Percentiles rank a stretch among this genome's conserved stretches.
Evolutionary conservation across 2,797 vertebrate genomes (phyloP).

Genomic region (Sebastes iracundus): DNA sequence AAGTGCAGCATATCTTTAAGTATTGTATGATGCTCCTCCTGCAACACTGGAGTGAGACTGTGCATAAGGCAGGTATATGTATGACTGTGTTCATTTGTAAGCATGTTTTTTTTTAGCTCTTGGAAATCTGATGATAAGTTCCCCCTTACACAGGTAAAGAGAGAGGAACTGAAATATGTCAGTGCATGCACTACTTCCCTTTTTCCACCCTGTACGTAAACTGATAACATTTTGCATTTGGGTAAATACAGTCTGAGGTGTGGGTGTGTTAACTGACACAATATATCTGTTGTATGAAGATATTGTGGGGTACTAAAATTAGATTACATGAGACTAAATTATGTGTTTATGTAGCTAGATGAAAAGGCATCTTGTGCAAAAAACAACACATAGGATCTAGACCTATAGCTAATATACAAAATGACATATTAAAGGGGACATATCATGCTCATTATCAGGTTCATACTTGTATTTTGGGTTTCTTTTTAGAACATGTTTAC

Average conservation of each 20-base stretch:
- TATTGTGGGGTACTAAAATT: not conserved
- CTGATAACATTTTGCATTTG: not conserved
- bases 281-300: not conserved
- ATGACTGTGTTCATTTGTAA: not conserved
- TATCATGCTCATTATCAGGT: no score
- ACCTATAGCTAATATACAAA: not conserved
- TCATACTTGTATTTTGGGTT: no score
- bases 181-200: not conserved
- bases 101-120: not conserved
- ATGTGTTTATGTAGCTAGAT: not conserved
- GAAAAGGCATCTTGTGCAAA: not conserved
- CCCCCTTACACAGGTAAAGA: not conserved
- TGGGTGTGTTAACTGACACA: not conserved
- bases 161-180: not conserved
- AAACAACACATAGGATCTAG: not conserved
- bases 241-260: not conserved
- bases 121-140: not conserved
- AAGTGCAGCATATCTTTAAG: conserved; percentile 19
- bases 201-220: not conserved
- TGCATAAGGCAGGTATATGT: not conserved
- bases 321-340: not conserved
- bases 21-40: conserved; percentile 4
- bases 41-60: not conserved
- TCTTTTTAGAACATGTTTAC: no score
- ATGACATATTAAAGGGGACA: no score